A percentile compares a stretch with the other conserved stretches of the same genome.
phyloP scores from a whole-genome alignment of 2,797 vertebrate genomes.

The Enteromius anoplus region DNA sequence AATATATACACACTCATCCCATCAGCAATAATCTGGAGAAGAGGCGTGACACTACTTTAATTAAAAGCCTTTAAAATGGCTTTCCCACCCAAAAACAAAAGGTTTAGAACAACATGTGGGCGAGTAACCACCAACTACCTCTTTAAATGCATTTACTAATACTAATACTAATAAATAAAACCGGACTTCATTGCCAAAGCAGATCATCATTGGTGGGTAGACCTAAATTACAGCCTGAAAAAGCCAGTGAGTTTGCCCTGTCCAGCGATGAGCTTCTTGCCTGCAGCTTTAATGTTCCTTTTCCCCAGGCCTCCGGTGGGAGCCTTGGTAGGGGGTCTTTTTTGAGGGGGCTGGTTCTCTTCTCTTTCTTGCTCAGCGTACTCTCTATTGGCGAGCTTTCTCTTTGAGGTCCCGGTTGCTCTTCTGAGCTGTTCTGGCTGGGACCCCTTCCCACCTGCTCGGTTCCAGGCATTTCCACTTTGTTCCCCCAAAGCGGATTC shows the following conservation, averaged over 20 bases:
- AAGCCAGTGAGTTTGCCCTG: conserved; percentile 90
- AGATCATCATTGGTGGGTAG: background rate
- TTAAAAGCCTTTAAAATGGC: background rate
- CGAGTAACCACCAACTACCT: background rate
- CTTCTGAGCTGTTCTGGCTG: conserved; percentile 68
- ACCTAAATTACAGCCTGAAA: conserved; percentile 80
- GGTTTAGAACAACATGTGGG: background rate
- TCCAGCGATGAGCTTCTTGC: conserved; percentile 85
- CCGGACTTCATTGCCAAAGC: background rate
- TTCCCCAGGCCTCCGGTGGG: conserved; percentile 67
- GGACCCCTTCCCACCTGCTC: conserved; percentile 66
- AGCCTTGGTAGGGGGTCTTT: conserved; percentile 72
- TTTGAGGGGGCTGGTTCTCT: conserved; percentile 79
- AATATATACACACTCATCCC: background rate
- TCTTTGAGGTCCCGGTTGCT: conserved; percentile 78
- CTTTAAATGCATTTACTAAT: conserved; percentile 29
- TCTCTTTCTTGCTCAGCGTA: conserved; percentile 69
- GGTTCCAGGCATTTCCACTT: conserved; percentile 78
- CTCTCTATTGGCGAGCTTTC: conserved; percentile 81
- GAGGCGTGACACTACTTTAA: background rate
- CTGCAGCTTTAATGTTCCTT: conserved; percentile 68
- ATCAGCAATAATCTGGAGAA: background rate
- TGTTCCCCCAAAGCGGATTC: conserved; percentile 70
- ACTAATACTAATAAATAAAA: conserved; percentile 36
- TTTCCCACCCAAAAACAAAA: background rate